Conservation (phyloP, 2,888 invertebrate genomes). For the Isotomurus palustris region DNA sequence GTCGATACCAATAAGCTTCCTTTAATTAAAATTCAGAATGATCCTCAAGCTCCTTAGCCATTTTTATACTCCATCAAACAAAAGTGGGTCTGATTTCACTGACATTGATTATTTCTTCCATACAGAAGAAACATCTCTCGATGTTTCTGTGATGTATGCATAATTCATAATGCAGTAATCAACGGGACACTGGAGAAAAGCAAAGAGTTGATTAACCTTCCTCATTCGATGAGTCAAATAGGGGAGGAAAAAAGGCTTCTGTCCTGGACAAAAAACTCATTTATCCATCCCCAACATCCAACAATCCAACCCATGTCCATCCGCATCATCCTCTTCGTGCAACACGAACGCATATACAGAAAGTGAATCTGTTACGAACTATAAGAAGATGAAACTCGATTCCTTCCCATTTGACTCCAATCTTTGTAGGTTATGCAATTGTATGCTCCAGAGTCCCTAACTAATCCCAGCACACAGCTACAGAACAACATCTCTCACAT, state of each 20-base stretch:
- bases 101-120: too few species aligned
- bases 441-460: too few species aligned
- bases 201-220: constrained; percentile 17
- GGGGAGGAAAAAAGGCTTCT: constrained; percentile 2
- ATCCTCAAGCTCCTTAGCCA: not conserved
- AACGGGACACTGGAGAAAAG: constrained; percentile 9
- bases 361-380: too few species aligned
- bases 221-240: constrained; percentile 16
- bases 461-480: too few species aligned
- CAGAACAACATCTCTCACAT: too few species aligned
- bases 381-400: too few species aligned
- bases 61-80: not conserved
- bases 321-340: too few species aligned
- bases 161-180: constrained; percentile 11
- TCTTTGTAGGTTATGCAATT: too few species aligned
- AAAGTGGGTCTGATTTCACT: not conserved
- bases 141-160: not conserved
- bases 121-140: constrained; percentile 3
- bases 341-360: too few species aligned
- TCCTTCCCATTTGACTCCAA: too few species aligned
- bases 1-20: constrained; percentile 13
- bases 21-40: constrained; percentile 14
- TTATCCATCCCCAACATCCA: not conserved
- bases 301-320: not conserved
- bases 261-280: not conserved